Percentiles rank a stretch among this genome's conserved stretches.
Conservation (phyloP, 2,888 invertebrate species). For the Sinopyrophorus schimmeli region DNA sequence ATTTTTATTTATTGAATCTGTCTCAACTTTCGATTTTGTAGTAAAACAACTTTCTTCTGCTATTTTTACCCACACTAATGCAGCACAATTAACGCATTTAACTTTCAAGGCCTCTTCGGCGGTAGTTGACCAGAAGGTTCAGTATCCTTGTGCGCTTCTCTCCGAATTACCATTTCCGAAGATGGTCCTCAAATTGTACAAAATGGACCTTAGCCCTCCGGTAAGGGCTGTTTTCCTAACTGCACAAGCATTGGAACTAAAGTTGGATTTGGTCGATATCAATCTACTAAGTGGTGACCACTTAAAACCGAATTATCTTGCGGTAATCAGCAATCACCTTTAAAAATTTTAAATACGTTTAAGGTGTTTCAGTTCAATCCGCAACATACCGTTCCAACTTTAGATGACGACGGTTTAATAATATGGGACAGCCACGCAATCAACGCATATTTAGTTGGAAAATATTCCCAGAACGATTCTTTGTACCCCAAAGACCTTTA, state of each 20-base stretch:
- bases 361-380: constrained; percentile 61
- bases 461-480: constrained; percentile 55
- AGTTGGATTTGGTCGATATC: constrained; percentile 37
- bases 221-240: constrained; percentile 19
- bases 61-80: too few species aligned
- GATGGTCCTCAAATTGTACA: constrained; percentile 28
- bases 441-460: constrained; percentile 61
- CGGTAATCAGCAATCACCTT: constrained; percentile 43
- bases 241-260: constrained; percentile 14
- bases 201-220: constrained; percentile 21
- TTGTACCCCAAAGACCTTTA: constrained; percentile 59
- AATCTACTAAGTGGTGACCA: constrained; percentile 53
- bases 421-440: constrained; percentile 69
- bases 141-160: too few species aligned
- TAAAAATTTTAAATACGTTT: neutral
- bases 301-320: constrained; percentile 53
- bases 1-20: too few species aligned
- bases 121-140: too few species aligned
- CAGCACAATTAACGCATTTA: too few species aligned
- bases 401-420: constrained; percentile 59
- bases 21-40: too few species aligned
- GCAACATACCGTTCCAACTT: constrained; percentile 62
- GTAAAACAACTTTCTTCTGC: too few species aligned
- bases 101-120: too few species aligned
- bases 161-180: neutral